Evolutionary conservation across 2,797 vertebrate species (phyloP), one percentile per base, ranked within the genome.

Genomic region (Bucorvus abyssinicus): DNA sequence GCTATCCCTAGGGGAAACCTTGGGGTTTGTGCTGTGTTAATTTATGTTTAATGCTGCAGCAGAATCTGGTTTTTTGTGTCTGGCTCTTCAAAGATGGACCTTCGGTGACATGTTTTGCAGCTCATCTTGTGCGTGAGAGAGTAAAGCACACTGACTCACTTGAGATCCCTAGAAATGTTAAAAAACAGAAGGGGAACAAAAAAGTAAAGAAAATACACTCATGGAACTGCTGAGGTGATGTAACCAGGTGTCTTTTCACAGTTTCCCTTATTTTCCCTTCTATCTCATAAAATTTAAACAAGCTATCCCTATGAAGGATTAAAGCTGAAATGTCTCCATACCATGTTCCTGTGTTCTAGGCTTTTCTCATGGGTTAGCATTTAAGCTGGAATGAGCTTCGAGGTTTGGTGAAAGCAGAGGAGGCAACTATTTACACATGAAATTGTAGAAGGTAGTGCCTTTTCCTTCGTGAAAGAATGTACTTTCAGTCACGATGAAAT

Each of bases 21-120:
- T 71, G 68, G 82, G 65, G 65, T 80, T 78, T 95, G 32, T 89
- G 90, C 93, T 96, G 85, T 69, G 77, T 93, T 40, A 93, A 94
- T 95, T 96, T 95, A 79, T 93, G 76, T 94, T 94, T 89, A 92
- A 91, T 82, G 63, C 81, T 59, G 53, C 47, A 82, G 80, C 83
- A 95, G 94, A 94, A 91, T 93, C 77, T 91, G 78, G 18, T 29
- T 6, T 84, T 95, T 92, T 93, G 34, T 94, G 45, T 85, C 89
- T 91, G 88, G 21, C n/a, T 97, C 69, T 96, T 97, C 89, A 93
- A 90, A 96, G 83, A 91, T 73, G 47, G 92, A 93, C 90, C 84
- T 96, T 87, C 84, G 83, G 85, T 50, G 71, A 91, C 74, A 64
- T 36, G 69, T 79, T 93, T 94, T 94, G 70, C 87, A 95, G 56